Evolutionary conservation across 1,140 invertebrate genomes (phyloP).

Genomic region (Ptiloglossa arizonensis): DNA sequence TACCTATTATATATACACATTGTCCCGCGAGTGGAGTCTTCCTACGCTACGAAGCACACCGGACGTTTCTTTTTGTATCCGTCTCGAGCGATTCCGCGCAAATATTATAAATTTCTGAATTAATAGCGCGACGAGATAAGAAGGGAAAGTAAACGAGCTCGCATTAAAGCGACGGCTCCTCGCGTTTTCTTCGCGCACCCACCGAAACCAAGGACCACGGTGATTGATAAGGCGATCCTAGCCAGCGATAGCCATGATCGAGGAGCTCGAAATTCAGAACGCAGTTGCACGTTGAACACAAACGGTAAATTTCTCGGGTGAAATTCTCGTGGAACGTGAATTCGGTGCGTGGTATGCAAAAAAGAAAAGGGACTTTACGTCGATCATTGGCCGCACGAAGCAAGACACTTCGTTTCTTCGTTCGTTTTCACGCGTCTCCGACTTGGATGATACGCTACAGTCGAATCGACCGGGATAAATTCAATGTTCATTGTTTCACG

Average conservation of each 20-base stretch:
- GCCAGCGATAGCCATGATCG: slow-evolving; percentile 58
- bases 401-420: not conserved
- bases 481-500: slow-evolving; percentile 11
- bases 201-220: slow-evolving; percentile 22
- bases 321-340: not conserved
- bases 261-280: slow-evolving; percentile 36
- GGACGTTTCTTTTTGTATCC: no score
- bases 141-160: slow-evolving; percentile 65
- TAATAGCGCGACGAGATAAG: slow-evolving; percentile 61
- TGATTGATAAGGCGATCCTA: slow-evolving; percentile 73
- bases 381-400: slow-evolving; percentile 14
- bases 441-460: not conserved
- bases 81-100: slow-evolving; percentile 17
- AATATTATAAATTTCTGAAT: slow-evolving; percentile 69
- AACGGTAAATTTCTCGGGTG: not conserved
- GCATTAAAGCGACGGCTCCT: slow-evolving; percentile 63
- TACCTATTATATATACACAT: no score
- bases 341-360: not conserved
- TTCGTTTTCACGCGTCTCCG: not conserved
- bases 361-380: no score
- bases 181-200: slow-evolving; percentile 11
- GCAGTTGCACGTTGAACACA: not conserved
- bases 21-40: no score
- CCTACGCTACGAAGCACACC: no score
- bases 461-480: not conserved